Percentiles rank a stretch among this genome's conserved stretches.
These are phyloP conservation scores for chimpanzee (Pan troglodytes) DNA, from an alignment of 2,113 vertebrate species.

Conservation along the genomic window NHGRI_mPanTro3-v2.1_pri NC_072403.2:67938001-67938500, in stretches of 20 bases:
- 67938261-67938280: background rate
- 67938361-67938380: background rate
- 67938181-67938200: background rate
- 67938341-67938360: background rate
- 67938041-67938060: background rate
- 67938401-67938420: background rate
- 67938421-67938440: background rate
- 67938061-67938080: background rate
- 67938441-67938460: background rate
- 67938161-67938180: background rate
- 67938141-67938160: background rate
- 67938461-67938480: background rate
- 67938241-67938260: background rate
- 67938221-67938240: background rate
- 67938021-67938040: background rate
- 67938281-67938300: fast-evolving
- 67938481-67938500: background rate
- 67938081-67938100: background rate
- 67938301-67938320: background rate
- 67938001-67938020: background rate
- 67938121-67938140: background rate
- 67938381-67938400: background rate
- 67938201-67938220: background rate
- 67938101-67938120: background rate
- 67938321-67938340: background rate